Base-by-base conservation (phyloP, 1,140 invertebrate species). In the Sesamia nonagrioides region DNA sequence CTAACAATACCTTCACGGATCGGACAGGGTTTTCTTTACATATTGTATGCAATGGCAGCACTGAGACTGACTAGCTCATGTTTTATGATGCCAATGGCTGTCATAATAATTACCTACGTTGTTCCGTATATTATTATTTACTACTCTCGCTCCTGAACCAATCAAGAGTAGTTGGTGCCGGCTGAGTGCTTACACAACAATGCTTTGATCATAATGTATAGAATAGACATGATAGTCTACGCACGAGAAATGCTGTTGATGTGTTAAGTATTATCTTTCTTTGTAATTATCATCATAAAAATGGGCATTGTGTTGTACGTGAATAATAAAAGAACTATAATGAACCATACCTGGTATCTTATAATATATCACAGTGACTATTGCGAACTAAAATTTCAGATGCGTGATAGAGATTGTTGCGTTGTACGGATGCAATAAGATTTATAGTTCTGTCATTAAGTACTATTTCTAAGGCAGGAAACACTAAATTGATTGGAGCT, bases 311-410 rank as follows among this genome's bases (percentile, higher is more conserved):
- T 61, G 56, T 61, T 17, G 54, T n/a, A 37, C 17, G 40, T n/a
- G n/a, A n/a, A n/a, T n/a, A n/a, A n/a, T n/a, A n/a, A n/a, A n/a
- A n/a, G n/a, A n/a, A n/a, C n/a, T n/a, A n/a, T n/a, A n/a, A n/a
- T n/a, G n/a, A n/a, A n/a, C n/a, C n/a, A n/a, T n/a, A n/a, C n/a
- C n/a, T n/a, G n/a, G n/a, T n/a, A n/a, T n/a, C n/a, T n/a, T n/a
- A n/a, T n/a, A 61, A 74, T 74, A 45, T 48, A 74, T 74, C 72
- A 40, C 21, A 60, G 56, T 74, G 56, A 48, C 72, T n/a, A n/a
- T n/a, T n/a, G n/a, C n/a, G n/a, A 74, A 54, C 21, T 45, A 42
- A 9, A 73, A 58, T 13, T 42, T 9, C 17, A n/a, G n/a, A 72
- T 21, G 27, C 15, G 15, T 72, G 33, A 56, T 27, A n/a, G 54